These are phyloP conservation scores for Ctenicera cuprea DNA, from an alignment of 2,888 invertebrate species.

Conservation along the genomic window DNA sequence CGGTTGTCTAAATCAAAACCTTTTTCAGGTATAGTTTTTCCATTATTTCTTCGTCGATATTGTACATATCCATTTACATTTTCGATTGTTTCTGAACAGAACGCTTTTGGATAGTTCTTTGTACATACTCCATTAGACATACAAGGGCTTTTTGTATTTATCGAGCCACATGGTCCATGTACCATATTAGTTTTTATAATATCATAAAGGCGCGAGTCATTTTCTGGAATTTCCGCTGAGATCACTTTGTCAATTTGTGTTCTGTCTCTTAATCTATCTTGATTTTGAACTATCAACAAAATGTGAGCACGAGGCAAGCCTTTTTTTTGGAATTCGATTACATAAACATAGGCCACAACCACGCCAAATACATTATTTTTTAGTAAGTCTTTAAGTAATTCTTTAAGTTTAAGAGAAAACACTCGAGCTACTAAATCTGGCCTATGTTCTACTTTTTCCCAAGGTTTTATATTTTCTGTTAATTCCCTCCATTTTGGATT, in stretches of 20 bases:
- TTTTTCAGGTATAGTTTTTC: slow-evolving; percentile 43
- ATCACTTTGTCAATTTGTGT: slow-evolving; percentile 28
- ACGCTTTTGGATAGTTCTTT: slow-evolving; percentile 56
- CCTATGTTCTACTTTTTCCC: slow-evolving; percentile 62
- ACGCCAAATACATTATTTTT: slow-evolving; percentile 40
- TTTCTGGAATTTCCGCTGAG: slow-evolving; percentile 63
- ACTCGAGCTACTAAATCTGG: slow-evolving; percentile 64
- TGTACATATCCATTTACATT: slow-evolving; percentile 60
- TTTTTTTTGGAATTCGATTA: slow-evolving; percentile 44
- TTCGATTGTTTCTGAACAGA: slow-evolving; percentile 10
- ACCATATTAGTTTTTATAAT: slow-evolving; percentile 62
- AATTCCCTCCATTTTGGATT: slow-evolving; percentile 71
- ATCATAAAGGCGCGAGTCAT: slow-evolving; percentile 61
- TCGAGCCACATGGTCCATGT: slow-evolving; percentile 36
- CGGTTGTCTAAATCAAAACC: slow-evolving; percentile 60
- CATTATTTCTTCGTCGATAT: slow-evolving; percentile 58
- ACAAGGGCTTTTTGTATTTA: slow-evolving; percentile 28
- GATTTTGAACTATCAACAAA: not conserved
- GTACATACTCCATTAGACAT: slow-evolving; percentile 29
- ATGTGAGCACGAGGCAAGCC: slow-evolving; percentile 41
- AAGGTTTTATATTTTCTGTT: slow-evolving; percentile 59
- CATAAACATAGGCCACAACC: slow-evolving; percentile 27
- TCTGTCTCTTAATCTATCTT: not conserved
- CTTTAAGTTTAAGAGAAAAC: slow-evolving; percentile 51
- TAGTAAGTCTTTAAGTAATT: slow-evolving; percentile 39